Conservation (phyloP, 92 coral and sea anemone species). For the Desmophyllum pertusum region DNA sequence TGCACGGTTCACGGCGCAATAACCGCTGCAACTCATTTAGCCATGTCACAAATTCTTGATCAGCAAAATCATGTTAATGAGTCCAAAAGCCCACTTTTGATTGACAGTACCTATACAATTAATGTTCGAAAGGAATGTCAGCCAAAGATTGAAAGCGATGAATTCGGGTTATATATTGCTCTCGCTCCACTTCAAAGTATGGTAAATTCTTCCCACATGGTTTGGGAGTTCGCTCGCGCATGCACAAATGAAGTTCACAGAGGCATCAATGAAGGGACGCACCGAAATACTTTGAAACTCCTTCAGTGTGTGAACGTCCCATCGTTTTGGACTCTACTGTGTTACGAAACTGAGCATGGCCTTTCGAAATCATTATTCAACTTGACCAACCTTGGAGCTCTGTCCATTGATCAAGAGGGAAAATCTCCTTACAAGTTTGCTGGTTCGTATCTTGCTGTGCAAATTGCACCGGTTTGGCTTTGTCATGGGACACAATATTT, state of each 20-base stretch:
- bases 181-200: too few relatives aligned
- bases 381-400: not conserved
- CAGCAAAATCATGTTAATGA: too few relatives aligned
- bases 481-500: not conserved
- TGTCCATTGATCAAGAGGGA: slow-evolving; percentile 4
- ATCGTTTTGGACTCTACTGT: not conserved
- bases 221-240: slow-evolving; percentile 13
- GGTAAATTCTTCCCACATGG: too few relatives aligned
- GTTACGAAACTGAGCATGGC: not conserved
- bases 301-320: not conserved
- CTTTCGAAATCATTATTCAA: not conserved
- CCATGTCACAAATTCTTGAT: slow-evolving; percentile 28
- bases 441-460: not conserved
- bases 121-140: slow-evolving; percentile 6
- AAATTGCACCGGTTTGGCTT: not conserved
- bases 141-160: not conserved
- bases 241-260: not conserved
- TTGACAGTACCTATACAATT: not conserved
- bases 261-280: not conserved
- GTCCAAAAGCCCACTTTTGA: not conserved
- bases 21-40: slow-evolving; percentile 55
- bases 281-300: not conserved
- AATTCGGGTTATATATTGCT: not conserved
- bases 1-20: slow-evolving; percentile 49
- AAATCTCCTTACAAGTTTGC: not conserved